These are phyloP conservation scores for Nasonovia ribisnigri DNA, from an alignment of 2,888 invertebrate genomes.

Conservation along the genomic window DNA sequence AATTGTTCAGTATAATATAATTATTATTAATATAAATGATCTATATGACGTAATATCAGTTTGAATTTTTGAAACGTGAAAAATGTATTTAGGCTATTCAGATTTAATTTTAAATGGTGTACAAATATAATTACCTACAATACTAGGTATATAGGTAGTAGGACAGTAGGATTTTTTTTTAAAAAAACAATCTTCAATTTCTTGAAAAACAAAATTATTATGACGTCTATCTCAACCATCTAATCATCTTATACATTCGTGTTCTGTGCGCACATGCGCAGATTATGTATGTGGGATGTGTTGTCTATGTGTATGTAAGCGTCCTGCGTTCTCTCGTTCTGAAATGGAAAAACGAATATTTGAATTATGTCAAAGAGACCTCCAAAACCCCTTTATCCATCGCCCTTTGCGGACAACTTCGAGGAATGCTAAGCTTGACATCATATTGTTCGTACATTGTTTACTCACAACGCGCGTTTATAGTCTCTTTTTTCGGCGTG, in stretches of 20 bases:
- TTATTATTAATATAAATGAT: too few relatives aligned
- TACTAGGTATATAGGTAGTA: too few relatives aligned
- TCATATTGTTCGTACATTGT: slow-evolving; percentile 58
- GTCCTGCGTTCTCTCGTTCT: background rate
- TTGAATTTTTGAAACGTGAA: background rate
- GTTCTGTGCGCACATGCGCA: background rate
- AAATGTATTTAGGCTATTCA: background rate
- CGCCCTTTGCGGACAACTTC: slow-evolving; percentile 55
- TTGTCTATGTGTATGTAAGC: background rate
- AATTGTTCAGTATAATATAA: background rate
- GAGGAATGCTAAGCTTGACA: slow-evolving; percentile 56
- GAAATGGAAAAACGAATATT: slow-evolving; percentile 57
- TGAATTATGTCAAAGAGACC: slow-evolving; percentile 57
- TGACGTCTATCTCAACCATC: background rate
- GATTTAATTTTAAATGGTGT: background rate
- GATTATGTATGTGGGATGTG: background rate
- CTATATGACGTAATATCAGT: background rate
- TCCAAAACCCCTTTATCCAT: slow-evolving; percentile 46
- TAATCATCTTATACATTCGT: background rate
- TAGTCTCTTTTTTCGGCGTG: slow-evolving; percentile 6
- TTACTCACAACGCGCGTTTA: slow-evolving; percentile 40
- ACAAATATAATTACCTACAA: too few relatives aligned
- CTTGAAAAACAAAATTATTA: background rate
- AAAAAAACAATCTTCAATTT: background rate
- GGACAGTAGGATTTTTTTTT: too few relatives aligned